Percentiles rank a stretch among this genome's conserved stretches.
Evolutionary conservation across 2,797 vertebrate genomes (phyloP).

Genomic region (Thaleichthys pacificus): DNA sequence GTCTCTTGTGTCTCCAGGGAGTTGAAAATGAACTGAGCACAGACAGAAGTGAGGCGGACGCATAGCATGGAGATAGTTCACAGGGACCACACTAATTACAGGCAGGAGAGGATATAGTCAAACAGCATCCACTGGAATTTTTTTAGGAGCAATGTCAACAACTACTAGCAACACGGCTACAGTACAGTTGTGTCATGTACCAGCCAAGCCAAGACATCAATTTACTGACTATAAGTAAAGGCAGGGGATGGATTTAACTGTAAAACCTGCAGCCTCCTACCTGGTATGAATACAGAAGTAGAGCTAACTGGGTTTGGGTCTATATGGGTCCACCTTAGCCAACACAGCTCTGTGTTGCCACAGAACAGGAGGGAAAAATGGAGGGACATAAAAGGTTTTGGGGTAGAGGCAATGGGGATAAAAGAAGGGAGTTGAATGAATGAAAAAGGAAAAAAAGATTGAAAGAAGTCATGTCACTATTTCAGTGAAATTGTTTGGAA

Average conservation of each 20-base stretch:
- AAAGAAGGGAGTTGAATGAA: background rate
- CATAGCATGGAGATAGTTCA: background rate
- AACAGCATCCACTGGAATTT: background rate
- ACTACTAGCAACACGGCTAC: background rate
- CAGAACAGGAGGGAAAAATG: background rate
- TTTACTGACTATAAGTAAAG: background rate
- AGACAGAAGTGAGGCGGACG: background rate
- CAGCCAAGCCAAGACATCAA: background rate
- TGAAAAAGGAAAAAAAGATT: background rate
- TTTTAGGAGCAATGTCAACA: background rate
- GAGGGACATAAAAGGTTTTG: too few species aligned
- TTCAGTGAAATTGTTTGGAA: background rate
- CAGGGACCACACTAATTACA: background rate
- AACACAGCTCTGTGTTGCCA: background rate
- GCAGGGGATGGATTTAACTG: background rate
- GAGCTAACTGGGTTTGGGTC: background rate
- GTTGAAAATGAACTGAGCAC: background rate
- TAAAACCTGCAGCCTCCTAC: background rate
- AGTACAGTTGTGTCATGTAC: background rate
- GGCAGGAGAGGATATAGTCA: slow-evolving; percentile 43
- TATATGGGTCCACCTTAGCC: background rate
- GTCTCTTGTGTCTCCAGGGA: background rate
- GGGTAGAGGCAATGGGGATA: background rate
- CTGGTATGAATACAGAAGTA: too few species aligned
- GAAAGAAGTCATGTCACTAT: background rate